A percentile compares a stretch with the other conserved stretches of the same genome.
These are phyloP conservation scores for Liolophura sinensis DNA, from an alignment of 1,140 invertebrate genomes.

Conservation along the genomic window DNA sequence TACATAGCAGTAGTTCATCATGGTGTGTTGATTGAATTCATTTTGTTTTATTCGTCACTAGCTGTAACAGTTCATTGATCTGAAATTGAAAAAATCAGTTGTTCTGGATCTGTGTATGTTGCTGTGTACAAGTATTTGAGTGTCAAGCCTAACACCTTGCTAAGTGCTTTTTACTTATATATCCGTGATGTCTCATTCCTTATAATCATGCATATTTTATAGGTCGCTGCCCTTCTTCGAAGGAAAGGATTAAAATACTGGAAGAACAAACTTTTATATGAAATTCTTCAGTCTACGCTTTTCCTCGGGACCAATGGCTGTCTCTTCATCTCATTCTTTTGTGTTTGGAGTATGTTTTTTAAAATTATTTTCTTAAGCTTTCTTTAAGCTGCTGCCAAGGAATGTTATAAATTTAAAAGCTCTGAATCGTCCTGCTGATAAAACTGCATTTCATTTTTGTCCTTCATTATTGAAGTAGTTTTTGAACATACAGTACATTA, in stretches of 20 bases:
- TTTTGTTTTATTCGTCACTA: not conserved
- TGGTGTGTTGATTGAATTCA: too few species aligned
- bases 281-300: constrained; percentile 74
- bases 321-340: constrained; percentile 73
- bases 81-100: not conserved
- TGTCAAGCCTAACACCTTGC: too few species aligned
- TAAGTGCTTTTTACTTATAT: too few species aligned
- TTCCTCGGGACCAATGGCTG: constrained; percentile 77
- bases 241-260: constrained; percentile 67
- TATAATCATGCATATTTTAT: constrained; percentile 35
- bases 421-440: too few species aligned
- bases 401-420: too few species aligned
- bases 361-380: not conserved
- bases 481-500: too few species aligned
- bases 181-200: too few species aligned
- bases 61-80: not conserved
- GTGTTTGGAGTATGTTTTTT: constrained; percentile 63
- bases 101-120: constrained; percentile 11
- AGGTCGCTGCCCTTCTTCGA: constrained; percentile 74
- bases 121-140: not conserved
- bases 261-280: constrained; percentile 67
- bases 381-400: too few species aligned
- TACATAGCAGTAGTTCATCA: too few species aligned
- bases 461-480: too few species aligned
- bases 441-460: too few species aligned